phyloP scores from a whole-genome alignment of 2,888 invertebrate genomes.

The Orthonychiurus folsomi region DNA sequence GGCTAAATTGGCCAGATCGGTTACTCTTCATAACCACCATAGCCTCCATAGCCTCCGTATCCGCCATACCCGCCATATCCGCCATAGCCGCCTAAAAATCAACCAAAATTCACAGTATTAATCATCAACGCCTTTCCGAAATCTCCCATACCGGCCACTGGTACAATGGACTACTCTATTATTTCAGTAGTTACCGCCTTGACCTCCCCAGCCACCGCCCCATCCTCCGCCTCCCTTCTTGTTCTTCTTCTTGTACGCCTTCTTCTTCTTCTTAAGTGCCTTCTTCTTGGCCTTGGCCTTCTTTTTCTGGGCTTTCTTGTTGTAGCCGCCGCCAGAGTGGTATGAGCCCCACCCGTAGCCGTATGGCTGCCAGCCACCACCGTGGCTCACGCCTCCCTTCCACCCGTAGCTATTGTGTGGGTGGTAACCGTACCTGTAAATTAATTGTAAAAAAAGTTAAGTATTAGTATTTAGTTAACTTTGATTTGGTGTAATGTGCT shows the following conservation, averaged over 20 bases:
- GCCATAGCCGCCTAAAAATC: slow-evolving; percentile 12
- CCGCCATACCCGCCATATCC: slow-evolving; percentile 27
- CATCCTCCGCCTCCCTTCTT: slow-evolving; percentile 21
- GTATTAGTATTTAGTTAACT: neutral
- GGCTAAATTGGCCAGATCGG: slow-evolving; percentile 6
- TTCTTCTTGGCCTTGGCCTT: slow-evolving; percentile 39
- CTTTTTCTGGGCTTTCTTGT: slow-evolving; percentile 30
- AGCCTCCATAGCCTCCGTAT: slow-evolving; percentile 29
- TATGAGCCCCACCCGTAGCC: slow-evolving; percentile 40
- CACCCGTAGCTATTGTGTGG: slow-evolving; percentile 38
- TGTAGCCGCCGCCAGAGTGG: slow-evolving; percentile 25
- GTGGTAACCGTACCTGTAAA: slow-evolving; percentile 38
- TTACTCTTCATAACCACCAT: slow-evolving; percentile 34
- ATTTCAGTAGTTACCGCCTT: slow-evolving; percentile 21
- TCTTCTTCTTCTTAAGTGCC: slow-evolving; percentile 31
- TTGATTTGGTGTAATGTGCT: too few species aligned
- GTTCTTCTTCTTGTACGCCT: slow-evolving; percentile 34
- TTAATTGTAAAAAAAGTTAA: neutral
- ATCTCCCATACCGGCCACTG: too few species aligned
- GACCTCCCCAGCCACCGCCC: slow-evolving; percentile 17
- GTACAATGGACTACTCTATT: neutral
- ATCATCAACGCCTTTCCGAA: too few species aligned
- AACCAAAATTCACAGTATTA: neutral
- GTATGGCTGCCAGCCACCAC: slow-evolving; percentile 20
- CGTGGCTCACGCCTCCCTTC: slow-evolving; percentile 24